phyloP scores from a whole-genome alignment of 1,140 invertebrate genomes.

The Choristoneura fumiferana region DNA sequence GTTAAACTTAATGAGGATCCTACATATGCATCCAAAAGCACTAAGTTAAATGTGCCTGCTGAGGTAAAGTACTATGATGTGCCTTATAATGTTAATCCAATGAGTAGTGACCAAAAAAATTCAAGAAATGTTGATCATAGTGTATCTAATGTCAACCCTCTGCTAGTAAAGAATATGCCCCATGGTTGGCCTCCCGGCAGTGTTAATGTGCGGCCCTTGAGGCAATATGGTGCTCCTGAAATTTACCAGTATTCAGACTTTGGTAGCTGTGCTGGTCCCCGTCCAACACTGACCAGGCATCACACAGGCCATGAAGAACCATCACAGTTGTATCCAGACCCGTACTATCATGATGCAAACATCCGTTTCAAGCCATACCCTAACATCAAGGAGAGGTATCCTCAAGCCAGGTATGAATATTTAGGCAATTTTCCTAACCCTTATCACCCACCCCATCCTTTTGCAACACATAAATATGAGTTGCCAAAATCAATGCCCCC shows the following conservation, averaged over 20 bases:
- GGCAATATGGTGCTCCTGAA: conserved; percentile 55
- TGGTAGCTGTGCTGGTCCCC: conserved; percentile 46
- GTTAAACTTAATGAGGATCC: conserved; percentile 56
- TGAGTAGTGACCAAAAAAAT: conserved; percentile 60
- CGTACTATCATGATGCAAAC: conserved; percentile 57
- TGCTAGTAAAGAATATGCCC: conserved; percentile 37
- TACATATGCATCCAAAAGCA: conserved; percentile 47
- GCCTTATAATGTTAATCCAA: conserved; percentile 66
- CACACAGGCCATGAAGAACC: conserved; percentile 35
- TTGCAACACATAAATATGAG: conserved; percentile 62
- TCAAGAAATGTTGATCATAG: conserved; percentile 51
- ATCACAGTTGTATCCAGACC: conserved; percentile 41
- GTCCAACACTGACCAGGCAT: conserved; percentile 48
- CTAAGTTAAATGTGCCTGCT: conserved; percentile 48
- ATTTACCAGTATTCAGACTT: conserved; percentile 63
- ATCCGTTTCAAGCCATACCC: conserved; percentile 70
- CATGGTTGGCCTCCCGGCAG: conserved; percentile 48
- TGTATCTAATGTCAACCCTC: conserved; percentile 50
- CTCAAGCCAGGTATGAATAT: conserved; percentile 70
- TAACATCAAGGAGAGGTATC: conserved; percentile 54
- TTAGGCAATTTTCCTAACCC: conserved; percentile 58
- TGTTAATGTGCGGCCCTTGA: conserved; percentile 47
- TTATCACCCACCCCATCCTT: conserved; percentile 50
- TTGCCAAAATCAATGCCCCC: conserved; percentile 50
- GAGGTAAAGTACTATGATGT: conserved; percentile 72